These are phyloP conservation scores for Emydura subglobosa DNA, from an alignment of 2,113 vertebrate species.

Conservation along the genomic window DNA sequence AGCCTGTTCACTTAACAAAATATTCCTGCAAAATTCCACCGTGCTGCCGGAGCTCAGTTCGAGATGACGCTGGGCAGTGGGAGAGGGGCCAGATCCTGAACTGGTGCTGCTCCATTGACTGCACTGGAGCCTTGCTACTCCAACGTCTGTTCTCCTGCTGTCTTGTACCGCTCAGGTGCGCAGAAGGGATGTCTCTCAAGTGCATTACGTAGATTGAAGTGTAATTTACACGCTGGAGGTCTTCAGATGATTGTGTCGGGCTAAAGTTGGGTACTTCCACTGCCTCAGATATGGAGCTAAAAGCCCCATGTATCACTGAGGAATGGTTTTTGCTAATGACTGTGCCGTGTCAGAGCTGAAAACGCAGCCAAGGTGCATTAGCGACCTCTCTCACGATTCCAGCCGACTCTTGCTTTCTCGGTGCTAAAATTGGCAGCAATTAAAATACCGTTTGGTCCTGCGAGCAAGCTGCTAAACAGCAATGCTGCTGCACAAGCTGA, in stretches of 20 bases:
- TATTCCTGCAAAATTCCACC: not conserved
- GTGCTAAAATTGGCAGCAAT: not conserved
- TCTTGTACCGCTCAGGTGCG: not conserved
- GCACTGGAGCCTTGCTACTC: not conserved
- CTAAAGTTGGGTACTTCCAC: not conserved
- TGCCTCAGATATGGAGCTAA: not conserved
- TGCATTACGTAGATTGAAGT: not conserved
- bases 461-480: not conserved
- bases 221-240: not conserved
- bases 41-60: not conserved
- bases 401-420: not conserved
- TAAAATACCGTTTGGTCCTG: not conserved
- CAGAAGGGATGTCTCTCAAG: not conserved
- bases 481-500: not conserved
- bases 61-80: not conserved
- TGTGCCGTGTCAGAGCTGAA: not conserved
- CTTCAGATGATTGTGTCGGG: not conserved
- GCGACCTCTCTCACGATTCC: not conserved
- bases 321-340: not conserved
- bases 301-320: not conserved
- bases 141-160: not conserved
- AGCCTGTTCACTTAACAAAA: not conserved
- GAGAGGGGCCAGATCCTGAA: not conserved
- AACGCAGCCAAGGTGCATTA: not conserved
- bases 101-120: not conserved